phyloP scores from a whole-genome alignment of 2,888 invertebrate genomes.

The Trypoxylon attenuatum region DNA sequence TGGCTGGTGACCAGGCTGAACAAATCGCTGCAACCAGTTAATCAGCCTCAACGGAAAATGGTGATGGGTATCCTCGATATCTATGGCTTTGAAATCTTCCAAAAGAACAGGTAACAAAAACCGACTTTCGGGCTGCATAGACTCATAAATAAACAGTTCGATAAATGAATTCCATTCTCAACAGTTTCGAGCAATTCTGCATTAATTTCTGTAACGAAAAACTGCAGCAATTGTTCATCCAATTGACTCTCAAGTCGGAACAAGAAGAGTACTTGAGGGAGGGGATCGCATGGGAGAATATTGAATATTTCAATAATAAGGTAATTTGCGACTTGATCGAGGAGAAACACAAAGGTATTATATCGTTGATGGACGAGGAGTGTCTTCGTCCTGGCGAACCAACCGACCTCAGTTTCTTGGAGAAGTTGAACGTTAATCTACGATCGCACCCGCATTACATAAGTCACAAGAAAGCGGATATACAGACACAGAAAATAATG shows the following conservation, averaged over 20 bases:
- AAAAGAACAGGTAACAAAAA: conserved; percentile 83
- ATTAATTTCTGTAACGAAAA: conserved; percentile 98
- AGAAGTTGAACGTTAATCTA: conserved; percentile 85
- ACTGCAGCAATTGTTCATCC: conserved; percentile 94
- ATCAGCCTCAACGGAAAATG: conserved; percentile 77
- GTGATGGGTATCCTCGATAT: conserved; percentile 95
- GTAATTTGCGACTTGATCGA: conserved; percentile 95
- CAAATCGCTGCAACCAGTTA: conserved; percentile 80
- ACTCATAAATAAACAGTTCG: background rate
- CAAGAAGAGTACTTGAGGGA: conserved; percentile 94
- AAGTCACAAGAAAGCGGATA: conserved; percentile 86
- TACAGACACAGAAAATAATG: conserved; percentile 88
- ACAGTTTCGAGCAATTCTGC: conserved; percentile 92
- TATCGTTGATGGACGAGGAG: conserved; percentile 92
- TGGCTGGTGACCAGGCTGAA: conserved; percentile 92
- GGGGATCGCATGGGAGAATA: conserved; percentile 93
- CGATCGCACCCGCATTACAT: conserved; percentile 88
- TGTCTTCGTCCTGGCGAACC: conserved; percentile 93
- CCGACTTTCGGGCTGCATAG: background rate
- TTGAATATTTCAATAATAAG: conserved; percentile 94
- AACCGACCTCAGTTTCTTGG: conserved; percentile 87
- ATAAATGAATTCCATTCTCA: conserved; percentile 43
- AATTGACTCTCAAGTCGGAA: conserved; percentile 91
- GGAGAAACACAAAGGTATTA: conserved; percentile 91
- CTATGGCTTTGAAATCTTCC: conserved; percentile 96